These are phyloP conservation scores for Callinectes sapidus DNA, from an alignment of 2,888 invertebrate genomes.

Conservation along the genomic window DNA sequence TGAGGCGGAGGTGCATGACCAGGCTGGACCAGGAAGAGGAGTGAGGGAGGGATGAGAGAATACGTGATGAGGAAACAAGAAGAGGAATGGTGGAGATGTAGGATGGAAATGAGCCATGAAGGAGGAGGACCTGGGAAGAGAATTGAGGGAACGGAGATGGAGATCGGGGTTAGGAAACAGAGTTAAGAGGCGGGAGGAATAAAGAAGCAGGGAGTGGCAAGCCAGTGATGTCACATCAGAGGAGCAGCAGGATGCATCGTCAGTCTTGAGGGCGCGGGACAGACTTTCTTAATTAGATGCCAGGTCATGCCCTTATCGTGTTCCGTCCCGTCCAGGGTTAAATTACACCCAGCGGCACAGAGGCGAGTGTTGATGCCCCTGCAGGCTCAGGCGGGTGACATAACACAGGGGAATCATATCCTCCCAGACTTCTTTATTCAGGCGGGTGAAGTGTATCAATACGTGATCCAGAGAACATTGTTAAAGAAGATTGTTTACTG, in stretches of 20 bases:
- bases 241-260: neutral
- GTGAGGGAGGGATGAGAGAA: neutral
- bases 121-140: neutral
- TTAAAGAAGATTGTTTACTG: neutral
- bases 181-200: neutral
- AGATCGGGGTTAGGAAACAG: neutral
- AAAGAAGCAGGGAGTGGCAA: neutral
- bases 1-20: neutral
- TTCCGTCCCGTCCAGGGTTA: neutral
- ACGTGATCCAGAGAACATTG: neutral
- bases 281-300: neutral
- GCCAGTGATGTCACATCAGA: neutral
- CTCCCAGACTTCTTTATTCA: neutral
- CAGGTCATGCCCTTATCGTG: neutral
- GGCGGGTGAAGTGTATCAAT: neutral
- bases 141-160: neutral
- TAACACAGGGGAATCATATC: neutral
- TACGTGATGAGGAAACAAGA: neutral
- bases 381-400: neutral
- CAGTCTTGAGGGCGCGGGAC: neutral
- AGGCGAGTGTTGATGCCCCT: neutral
- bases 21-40: slow-evolving; percentile 5
- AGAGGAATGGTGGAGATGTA: neutral
- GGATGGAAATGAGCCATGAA: neutral
- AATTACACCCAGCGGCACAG: neutral